These are phyloP conservation scores for Drosophila pruinosa DNA, from an alignment of 1,140 invertebrate species.

Conservation along the genomic window DNA sequence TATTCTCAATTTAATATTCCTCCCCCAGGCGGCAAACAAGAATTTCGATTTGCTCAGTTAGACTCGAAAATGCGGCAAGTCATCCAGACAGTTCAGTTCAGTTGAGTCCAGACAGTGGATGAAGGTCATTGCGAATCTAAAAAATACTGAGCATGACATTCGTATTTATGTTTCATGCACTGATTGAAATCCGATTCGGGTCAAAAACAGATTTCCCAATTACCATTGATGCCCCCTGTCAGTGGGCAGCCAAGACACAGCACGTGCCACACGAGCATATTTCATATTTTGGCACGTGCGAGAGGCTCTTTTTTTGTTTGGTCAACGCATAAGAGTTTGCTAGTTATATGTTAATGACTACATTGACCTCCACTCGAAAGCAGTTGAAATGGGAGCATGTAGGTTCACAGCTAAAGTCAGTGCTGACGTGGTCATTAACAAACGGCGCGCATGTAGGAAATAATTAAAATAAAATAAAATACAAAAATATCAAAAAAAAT, in stretches of 20 bases:
- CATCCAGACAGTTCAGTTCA: neutral
- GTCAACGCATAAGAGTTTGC: neutral
- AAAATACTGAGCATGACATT: neutral
- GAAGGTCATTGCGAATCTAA: neutral
- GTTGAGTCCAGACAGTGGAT: neutral
- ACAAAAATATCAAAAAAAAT: slow-evolving; percentile 2
- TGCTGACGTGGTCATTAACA: slow-evolving; percentile 61
- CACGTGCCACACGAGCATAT: neutral
- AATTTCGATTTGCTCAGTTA: neutral
- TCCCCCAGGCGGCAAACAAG: neutral
- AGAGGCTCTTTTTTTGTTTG: too few species aligned
- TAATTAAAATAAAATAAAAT: slow-evolving; percentile 61
- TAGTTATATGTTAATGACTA: slow-evolving; percentile 1
- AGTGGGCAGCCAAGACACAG: neutral
- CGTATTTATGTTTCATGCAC: neutral
- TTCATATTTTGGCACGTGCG: neutral
- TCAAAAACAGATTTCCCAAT: neutral
- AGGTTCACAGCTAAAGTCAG: slow-evolving; percentile 2
- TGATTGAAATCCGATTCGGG: neutral
- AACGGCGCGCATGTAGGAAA: slow-evolving; percentile 70
- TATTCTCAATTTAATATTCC: slow-evolving; percentile 24
- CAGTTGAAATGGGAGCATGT: slow-evolving; percentile 3
- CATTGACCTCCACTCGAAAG: slow-evolving; percentile 8
- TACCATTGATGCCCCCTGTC: neutral
- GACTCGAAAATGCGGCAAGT: neutral